Conservation (phyloP, 2,797 vertebrate species). For the Characodon lateralis region DNA sequence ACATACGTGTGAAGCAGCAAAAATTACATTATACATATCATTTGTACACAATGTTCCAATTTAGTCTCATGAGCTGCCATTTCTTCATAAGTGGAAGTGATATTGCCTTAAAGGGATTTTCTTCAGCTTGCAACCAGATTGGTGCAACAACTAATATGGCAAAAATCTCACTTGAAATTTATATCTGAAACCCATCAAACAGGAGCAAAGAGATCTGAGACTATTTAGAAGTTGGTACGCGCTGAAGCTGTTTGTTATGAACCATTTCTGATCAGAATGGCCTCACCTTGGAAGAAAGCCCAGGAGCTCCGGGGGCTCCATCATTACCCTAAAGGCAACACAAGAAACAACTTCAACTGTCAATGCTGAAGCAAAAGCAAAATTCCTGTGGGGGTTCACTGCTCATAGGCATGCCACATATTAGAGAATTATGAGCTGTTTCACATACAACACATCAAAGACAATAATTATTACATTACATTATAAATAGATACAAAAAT, state of each 20-base stretch:
- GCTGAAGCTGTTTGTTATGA: too few relatives aligned
- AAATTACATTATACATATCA: not conserved
- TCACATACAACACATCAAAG: not conserved
- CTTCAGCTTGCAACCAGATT: not conserved
- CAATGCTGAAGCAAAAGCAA: not conserved
- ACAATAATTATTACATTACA: not conserved
- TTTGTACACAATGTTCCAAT: not conserved
- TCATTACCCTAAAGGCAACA: conserved; percentile 74
- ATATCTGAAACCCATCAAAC: not conserved
- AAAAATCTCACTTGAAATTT: not conserved
- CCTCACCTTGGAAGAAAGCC: conserved; percentile 78
- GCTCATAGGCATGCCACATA: not conserved
- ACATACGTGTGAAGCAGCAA: not conserved
- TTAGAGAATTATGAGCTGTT: not conserved
- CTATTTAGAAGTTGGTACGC: not conserved
- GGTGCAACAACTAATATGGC: not conserved
- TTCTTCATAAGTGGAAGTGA: not conserved
- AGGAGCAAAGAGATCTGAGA: not conserved
- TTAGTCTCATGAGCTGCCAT: not conserved
- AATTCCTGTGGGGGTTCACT: too few relatives aligned
- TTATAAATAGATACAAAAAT: not conserved
- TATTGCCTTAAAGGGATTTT: not conserved
- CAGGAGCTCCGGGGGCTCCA: conserved; percentile 74
- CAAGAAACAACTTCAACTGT: not conserved
- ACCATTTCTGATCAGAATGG: not conserved